Base-by-base conservation (phyloP, 2,797 vertebrate species). In the Muscicapa comitata region DNA sequence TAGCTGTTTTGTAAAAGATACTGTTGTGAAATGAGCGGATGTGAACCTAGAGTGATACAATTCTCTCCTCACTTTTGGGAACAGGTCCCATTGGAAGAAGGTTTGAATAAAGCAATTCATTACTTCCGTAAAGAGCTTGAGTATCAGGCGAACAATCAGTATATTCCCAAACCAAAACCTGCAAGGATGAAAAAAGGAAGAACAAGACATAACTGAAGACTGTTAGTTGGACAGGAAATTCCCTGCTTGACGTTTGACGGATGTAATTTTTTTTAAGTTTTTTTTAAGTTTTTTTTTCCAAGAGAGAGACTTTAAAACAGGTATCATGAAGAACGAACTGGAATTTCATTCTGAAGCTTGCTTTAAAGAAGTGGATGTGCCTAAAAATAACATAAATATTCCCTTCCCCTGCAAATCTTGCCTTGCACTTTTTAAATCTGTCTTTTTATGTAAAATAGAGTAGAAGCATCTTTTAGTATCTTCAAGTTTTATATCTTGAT, bases 91-190 rank as follows among this genome's bases (percentile, higher is more conserved):
- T 85, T 99, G 98, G 99, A 99, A 96, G 99, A 99, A 98, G 99
- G 99, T 40, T 96, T 99, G 94, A 99, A 99, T 97, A 99, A 99
- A 98, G 99, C 99, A 16, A 99, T 99, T 96, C 99, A 99, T 97
- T 99, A 99, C 97, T 99, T 99, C 98, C 99, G 98, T 79, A 98
- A 99, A 96, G 99, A 99, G 82, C 98, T 99, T 8, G 99, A 99
- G 94, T 99, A 99, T 97, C 99, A 99, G 97, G 99, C 99, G 21
- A 99, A 99, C 96, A 99, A 99, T 94, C 99, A 99, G 93, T 99
- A 99, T 97, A 99, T 99, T 97, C 99, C 99, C 95, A 99, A 99
- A 97, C 99, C 99, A 33, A 99, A 99, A 97, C 99, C 99, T 0
- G 99, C 99, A 57, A 99, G 99, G 91, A 99, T 99, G 97, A 99